Percentiles rank a stretch among this genome's conserved stretches.
These are phyloP conservation scores for Cheiracanthium punctorium DNA, from an alignment of 2,888 invertebrate genomes.

Conservation along the genomic window DNA sequence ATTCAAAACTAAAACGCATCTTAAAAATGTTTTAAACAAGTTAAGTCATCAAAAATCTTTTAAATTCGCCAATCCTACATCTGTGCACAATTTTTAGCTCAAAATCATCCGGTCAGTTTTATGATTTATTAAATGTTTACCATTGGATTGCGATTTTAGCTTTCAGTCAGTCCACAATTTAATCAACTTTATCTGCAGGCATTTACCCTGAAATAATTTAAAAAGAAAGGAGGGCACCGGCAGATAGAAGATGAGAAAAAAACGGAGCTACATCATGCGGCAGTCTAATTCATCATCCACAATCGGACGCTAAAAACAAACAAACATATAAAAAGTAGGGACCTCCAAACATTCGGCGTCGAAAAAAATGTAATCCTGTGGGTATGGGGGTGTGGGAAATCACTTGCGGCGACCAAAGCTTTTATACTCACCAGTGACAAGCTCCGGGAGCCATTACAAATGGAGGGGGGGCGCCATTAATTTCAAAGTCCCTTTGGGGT, in stretches of 20 bases:
- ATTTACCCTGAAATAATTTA: too few species aligned
- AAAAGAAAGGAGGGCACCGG: background rate
- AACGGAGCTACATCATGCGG: slow-evolving; percentile 24
- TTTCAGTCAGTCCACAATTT: too few species aligned
- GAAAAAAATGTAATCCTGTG: slow-evolving; percentile 9
- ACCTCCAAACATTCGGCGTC: slow-evolving; percentile 32
- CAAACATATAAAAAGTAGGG: slow-evolving; percentile 26
- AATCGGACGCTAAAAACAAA: slow-evolving; percentile 39
- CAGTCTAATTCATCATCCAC: slow-evolving; percentile 53
- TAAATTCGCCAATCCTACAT: too few species aligned
- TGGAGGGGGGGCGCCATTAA: slow-evolving; percentile 51
- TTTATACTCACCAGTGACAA: slow-evolving; percentile 39
- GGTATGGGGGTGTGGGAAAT: background rate
- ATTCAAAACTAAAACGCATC: too few species aligned
- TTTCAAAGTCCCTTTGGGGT: slow-evolving; percentile 54
- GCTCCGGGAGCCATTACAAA: slow-evolving; percentile 42
- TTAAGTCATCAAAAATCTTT: too few species aligned
- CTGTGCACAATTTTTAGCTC: too few species aligned
- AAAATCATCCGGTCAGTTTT: too few species aligned
- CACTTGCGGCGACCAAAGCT: slow-evolving; percentile 20
- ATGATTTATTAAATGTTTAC: too few species aligned
- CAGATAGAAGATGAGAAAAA: background rate
- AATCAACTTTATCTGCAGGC: too few species aligned
- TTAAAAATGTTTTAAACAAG: too few species aligned
- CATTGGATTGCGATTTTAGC: too few species aligned